Percentiles rank a stretch among this genome's conserved stretches.
phyloP scores from a whole-genome alignment of 2,797 vertebrate genomes.

The Loriculus beryllinus region DNA sequence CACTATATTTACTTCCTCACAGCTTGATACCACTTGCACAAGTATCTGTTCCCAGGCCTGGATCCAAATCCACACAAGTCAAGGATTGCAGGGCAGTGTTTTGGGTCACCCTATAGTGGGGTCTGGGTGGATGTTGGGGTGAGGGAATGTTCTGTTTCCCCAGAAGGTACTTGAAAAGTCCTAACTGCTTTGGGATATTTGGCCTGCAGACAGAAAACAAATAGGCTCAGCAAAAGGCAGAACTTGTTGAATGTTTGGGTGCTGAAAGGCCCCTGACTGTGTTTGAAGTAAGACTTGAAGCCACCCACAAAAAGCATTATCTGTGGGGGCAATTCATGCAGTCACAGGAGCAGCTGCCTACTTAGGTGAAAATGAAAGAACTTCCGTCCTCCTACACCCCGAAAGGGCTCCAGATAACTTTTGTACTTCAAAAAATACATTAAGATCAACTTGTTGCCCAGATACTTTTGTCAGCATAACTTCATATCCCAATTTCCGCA shows the following conservation, averaged over 20 bases:
- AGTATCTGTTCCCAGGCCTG: not conserved
- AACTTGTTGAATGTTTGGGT: not conserved
- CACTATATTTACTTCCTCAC: not conserved
- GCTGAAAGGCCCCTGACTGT: not conserved
- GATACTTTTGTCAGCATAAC: not conserved
- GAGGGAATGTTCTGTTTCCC: not conserved
- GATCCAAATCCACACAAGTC: not conserved
- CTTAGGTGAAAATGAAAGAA: conserved; percentile 1
- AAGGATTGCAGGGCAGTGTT: not conserved
- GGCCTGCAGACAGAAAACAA: not conserved
- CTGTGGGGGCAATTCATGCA: accelerated
- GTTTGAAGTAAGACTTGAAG: not conserved
- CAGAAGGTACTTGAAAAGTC: not conserved
- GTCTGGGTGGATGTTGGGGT: not conserved
- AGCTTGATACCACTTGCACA: not conserved
- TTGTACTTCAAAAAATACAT: not conserved
- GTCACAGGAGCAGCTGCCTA: conserved; percentile 17
- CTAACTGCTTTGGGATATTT: not conserved
- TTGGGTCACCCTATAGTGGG: not conserved
- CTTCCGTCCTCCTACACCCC: not conserved
- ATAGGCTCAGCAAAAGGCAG: not conserved
- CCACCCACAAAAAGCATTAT: not conserved
- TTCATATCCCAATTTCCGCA: not conserved
- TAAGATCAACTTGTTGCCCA: not conserved
- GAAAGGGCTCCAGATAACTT: not conserved